phyloP scores from a whole-genome alignment of 2,113 vertebrate species.

The Electrona antarctica region DNA sequence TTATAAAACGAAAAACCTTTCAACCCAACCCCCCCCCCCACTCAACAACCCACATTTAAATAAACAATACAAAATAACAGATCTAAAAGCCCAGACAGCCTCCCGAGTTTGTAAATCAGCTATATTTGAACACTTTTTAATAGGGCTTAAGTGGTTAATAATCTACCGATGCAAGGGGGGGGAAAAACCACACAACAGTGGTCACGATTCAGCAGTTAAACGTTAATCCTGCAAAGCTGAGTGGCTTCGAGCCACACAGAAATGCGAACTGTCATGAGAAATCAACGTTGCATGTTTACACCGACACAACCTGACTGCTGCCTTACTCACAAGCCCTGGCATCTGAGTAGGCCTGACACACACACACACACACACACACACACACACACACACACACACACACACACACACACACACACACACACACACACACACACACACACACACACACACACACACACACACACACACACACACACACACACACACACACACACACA shows the following conservation, averaged over 20 bases:
- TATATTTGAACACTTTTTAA: too few species aligned
- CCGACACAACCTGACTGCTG: not conserved
- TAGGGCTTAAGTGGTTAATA: not conserved
- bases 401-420: constrained; percentile 9
- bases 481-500: constrained; percentile 34
- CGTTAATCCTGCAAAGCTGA: constrained; percentile 7
- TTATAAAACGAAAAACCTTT: too few species aligned
- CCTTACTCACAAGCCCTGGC: constrained; percentile 9
- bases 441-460: not conserved
- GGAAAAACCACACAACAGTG: constrained; percentile 5
- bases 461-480: constrained; percentile 13
- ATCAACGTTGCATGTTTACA: constrained; percentile 3
- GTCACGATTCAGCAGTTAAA: constrained; percentile 9
- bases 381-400: constrained; percentile 32
- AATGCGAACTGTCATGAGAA: constrained; percentile 2
- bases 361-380: constrained; percentile 29
- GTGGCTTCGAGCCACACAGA: not conserved
- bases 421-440: constrained; percentile 10
- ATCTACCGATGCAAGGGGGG: constrained; percentile 7
- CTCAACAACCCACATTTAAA: too few species aligned
- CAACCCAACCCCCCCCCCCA: too few species aligned
- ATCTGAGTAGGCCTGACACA: constrained; percentile 14
- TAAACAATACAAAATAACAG: too few species aligned
- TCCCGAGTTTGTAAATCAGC: too few species aligned
- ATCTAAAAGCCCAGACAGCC: too few species aligned